phyloP scores from a whole-genome alignment of 2,888 invertebrate genomes.

The Dynastes grantii region DNA sequence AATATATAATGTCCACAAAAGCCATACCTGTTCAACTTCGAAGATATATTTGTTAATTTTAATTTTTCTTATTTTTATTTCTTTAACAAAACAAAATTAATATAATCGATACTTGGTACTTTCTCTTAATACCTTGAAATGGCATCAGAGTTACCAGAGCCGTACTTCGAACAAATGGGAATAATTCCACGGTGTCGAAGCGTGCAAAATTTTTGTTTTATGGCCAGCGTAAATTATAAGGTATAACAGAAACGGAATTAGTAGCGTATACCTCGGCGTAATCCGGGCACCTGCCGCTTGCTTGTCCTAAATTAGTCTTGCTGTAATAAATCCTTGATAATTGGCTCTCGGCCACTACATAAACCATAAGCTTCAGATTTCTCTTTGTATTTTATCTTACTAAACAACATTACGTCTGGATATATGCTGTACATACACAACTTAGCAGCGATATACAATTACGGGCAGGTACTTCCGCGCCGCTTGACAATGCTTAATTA shows the following conservation, averaged over 20 bases:
- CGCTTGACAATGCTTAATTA: constrained; percentile 44
- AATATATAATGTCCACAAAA: too few species aligned
- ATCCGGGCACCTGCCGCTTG: constrained; percentile 67
- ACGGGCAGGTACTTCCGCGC: constrained; percentile 46
- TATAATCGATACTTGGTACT: too few species aligned
- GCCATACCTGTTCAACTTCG: too few species aligned
- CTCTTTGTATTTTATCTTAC: constrained; percentile 56
- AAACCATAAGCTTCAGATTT: constrained; percentile 67
- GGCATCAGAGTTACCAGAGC: too few species aligned
- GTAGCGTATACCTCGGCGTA: constrained; percentile 64
- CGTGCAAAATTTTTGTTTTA: constrained; percentile 46
- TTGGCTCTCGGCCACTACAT: constrained; percentile 67
- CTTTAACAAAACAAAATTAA: too few species aligned
- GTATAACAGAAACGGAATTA: constrained; percentile 61
- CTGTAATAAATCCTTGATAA: constrained; percentile 70
- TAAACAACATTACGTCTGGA: constrained; percentile 46
- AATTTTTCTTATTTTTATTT: too few species aligned
- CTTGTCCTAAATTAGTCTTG: constrained; percentile 68
- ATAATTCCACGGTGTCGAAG: constrained; percentile 6
- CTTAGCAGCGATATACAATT: constrained; percentile 50
- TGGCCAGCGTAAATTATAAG: constrained; percentile 53
- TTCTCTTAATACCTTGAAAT: too few species aligned
- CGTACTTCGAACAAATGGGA: background rate
- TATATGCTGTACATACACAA: constrained; percentile 10
- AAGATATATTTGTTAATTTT: too few species aligned